Evolutionary conservation across 2,888 invertebrate genomes (phyloP).

Genomic region (Hydroisotoma schaefferi): DNA sequence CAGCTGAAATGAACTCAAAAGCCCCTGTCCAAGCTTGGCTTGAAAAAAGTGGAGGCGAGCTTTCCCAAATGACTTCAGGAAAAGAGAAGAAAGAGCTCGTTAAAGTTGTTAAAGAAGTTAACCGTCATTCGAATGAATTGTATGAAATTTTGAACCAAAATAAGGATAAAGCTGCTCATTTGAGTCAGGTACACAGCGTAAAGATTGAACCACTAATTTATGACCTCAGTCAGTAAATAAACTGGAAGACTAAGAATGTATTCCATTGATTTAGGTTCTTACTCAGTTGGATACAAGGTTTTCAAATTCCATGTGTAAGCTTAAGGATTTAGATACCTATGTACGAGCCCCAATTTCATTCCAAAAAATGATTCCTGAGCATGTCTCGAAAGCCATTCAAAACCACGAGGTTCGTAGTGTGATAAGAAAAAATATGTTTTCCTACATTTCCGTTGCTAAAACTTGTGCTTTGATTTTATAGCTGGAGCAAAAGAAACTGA

Average conservation of each 20-base stretch:
- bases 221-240: not conserved
- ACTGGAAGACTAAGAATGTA: not conserved
- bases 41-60: slow-evolving; percentile 62
- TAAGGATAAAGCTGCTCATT: slow-evolving; percentile 68
- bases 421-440: not conserved
- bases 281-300: slow-evolving; percentile 59
- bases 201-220: not conserved
- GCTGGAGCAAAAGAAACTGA: slow-evolving; percentile 69
- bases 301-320: slow-evolving; percentile 67
- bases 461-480: slow-evolving; percentile 23
- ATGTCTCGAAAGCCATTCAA: slow-evolving; percentile 65
- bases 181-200: slow-evolving; percentile 32
- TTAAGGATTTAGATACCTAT: slow-evolving; percentile 68
- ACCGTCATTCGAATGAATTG: slow-evolving; percentile 66
- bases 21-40: slow-evolving; percentile 59
- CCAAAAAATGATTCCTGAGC: slow-evolving; percentile 63
- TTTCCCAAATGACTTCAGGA: slow-evolving; percentile 55
- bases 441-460: not conserved
- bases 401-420: slow-evolving; percentile 64
- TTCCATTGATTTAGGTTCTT: slow-evolving; percentile 43
- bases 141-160: slow-evolving; percentile 61
- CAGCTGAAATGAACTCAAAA: slow-evolving; percentile 38
- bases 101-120: slow-evolving; percentile 61
- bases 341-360: slow-evolving; percentile 66
- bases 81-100: slow-evolving; percentile 42